Evolutionary conservation across 2,113 vertebrate genomes (phyloP).

Genomic region (Chaenocephalus aceratus): DNA sequence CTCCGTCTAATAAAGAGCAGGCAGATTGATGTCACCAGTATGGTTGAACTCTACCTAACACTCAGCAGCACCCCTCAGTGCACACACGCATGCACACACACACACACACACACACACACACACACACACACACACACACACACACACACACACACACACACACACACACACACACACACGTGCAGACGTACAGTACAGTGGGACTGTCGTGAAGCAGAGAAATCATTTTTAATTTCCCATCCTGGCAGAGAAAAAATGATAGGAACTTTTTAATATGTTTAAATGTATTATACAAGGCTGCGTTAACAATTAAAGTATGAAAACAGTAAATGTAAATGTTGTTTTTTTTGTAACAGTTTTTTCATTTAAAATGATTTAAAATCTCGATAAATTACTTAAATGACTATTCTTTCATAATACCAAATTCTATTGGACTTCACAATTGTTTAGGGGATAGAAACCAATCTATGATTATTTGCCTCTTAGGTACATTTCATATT

Average conservation of each 20-base stretch:
- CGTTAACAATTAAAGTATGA: slow-evolving; percentile 3
- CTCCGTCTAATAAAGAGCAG: slow-evolving; percentile 86
- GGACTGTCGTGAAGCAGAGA: slow-evolving; percentile 26
- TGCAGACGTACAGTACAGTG: slow-evolving; percentile 8
- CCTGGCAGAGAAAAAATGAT: slow-evolving; percentile 17
- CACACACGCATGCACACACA: background rate
- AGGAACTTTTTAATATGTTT: slow-evolving; percentile 2
- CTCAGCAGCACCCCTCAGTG: slow-evolving; percentile 56
- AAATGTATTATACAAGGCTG: background rate
- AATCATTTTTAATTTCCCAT: slow-evolving; percentile 44
- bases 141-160: slow-evolving; percentile 29
- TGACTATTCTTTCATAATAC: background rate
- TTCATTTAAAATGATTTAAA: background rate
- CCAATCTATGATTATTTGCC: background rate
- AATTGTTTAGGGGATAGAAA: background rate
- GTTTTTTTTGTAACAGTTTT: background rate
- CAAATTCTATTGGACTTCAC: background rate
- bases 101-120: slow-evolving; percentile 8
- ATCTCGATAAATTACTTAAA: background rate
- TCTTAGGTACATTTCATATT: background rate
- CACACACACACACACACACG: background rate
- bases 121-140: slow-evolving; percentile 16
- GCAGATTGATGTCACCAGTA: slow-evolving; percentile 86
- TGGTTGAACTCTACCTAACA: slow-evolving; percentile 83
- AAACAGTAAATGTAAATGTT: background rate